Percentiles rank a stretch among this genome's conserved stretches.
Conservation (phyloP, 2,113 vertebrate genomes). For the Piaya cayana region DNA sequence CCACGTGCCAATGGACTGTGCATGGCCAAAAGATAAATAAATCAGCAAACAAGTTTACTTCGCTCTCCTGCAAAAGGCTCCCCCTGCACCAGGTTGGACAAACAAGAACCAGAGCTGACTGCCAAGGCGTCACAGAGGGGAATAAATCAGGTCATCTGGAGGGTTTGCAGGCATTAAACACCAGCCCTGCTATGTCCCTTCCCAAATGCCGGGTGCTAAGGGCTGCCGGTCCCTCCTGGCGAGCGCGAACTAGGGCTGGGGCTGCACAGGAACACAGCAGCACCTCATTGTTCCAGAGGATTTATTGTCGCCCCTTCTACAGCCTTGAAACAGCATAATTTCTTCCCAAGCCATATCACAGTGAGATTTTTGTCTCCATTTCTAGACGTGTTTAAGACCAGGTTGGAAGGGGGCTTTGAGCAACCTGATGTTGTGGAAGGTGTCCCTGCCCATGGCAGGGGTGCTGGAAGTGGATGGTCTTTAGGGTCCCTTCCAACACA, state of each 20-base stretch:
- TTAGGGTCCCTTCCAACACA: too few relatives aligned
- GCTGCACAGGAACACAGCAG: rapidly evolving
- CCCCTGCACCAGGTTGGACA: neutral
- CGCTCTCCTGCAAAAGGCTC: neutral
- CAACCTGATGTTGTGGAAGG: too few relatives aligned
- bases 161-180: neutral
- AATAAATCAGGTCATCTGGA: neutral
- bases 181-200: neutral
- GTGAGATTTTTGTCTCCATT: neutral
- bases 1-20: rapidly evolving
- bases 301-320: neutral
- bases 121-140: neutral
- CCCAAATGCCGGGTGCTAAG: rapidly evolving
- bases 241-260: neutral
- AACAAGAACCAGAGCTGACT: neutral
- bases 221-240: neutral
- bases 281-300: rapidly evolving
- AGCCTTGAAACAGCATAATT: rapidly evolving
- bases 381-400: too few relatives aligned
- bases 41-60: neutral
- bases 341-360: neutral
- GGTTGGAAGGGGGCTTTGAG: too few relatives aligned
- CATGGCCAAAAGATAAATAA: neutral
- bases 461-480: too few relatives aligned
- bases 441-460: too few relatives aligned